phyloP scores from a whole-genome alignment of 2,797 vertebrate genomes.

The Rhabdophis nuchalis region DNA sequence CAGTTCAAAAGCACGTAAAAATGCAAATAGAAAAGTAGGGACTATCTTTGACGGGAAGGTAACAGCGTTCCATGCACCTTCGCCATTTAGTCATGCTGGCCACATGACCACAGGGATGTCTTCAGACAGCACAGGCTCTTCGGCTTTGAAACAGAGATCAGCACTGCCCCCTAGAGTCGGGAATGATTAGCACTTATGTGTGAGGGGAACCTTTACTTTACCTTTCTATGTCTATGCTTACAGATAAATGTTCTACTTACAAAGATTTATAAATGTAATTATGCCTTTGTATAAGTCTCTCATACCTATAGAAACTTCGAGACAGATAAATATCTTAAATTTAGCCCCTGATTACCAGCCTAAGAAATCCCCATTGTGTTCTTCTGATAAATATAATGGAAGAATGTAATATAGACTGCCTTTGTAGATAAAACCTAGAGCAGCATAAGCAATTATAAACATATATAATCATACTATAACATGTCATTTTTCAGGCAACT shows the following conservation, averaged over 20 bases:
- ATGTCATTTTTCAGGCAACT: constrained; percentile 64
- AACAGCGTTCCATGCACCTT: too few species aligned
- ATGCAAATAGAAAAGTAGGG: too few species aligned
- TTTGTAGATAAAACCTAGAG: background rate
- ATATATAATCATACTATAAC: constrained; percentile 41
- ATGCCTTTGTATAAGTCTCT: background rate
- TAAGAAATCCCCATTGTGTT: background rate
- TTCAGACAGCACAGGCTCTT: too few species aligned
- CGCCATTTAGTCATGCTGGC: too few species aligned
- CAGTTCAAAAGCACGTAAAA: too few species aligned
- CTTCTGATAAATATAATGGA: constrained; percentile 17
- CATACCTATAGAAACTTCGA: background rate
- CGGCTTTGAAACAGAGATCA: too few species aligned
- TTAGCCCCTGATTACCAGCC: background rate
- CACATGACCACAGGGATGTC: too few species aligned
- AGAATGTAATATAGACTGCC: background rate
- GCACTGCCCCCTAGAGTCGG: too few species aligned
- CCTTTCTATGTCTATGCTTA: background rate
- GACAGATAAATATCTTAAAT: background rate
- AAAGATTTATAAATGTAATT: background rate
- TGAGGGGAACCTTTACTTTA: too few species aligned
- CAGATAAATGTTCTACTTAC: background rate
- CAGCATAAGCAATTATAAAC: background rate
- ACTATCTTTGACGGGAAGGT: too few species aligned
- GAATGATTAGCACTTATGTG: too few species aligned